Conservation (phyloP, 1,140 invertebrate genomes). For the Cydia pomonella region DNA sequence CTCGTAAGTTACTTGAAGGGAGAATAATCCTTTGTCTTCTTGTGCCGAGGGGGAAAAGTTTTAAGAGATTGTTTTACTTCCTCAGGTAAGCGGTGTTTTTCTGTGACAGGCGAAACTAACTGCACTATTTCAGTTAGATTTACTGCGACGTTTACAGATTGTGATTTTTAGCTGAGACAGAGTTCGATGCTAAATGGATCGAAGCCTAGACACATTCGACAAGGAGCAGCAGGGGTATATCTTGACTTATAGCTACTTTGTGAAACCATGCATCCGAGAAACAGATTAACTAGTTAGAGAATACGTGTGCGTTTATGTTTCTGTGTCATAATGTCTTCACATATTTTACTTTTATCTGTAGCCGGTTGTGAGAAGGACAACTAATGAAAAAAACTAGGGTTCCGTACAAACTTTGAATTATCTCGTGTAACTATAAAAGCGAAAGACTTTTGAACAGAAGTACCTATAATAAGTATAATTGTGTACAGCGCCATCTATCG, state of each 20-base stretch:
- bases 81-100: conserved; percentile 28
- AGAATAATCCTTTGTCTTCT: conserved; percentile 27
- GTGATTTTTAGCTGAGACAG: not conserved
- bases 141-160: conserved; percentile 17
- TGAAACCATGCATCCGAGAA: not conserved
- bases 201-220: not conserved
- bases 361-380: no score
- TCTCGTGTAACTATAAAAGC: no score
- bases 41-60: conserved; percentile 19
- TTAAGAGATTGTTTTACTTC: conserved; percentile 23
- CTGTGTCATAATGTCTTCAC: not conserved
- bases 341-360: no score
- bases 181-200: not conserved
- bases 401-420: no score
- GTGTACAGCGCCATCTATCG: no score
- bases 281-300: not conserved
- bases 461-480: no score
- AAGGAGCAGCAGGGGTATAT: not conserved
- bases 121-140: conserved; percentile 18
- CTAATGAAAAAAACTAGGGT: no score
- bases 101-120: conserved; percentile 13
- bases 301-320: not conserved
- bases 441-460: no score
- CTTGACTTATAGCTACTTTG: not conserved
- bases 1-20: conserved; percentile 3